These are phyloP conservation scores for Orthonychiurus folsomi DNA, from an alignment of 2,888 invertebrate genomes.

Conservation along the genomic window DNA sequence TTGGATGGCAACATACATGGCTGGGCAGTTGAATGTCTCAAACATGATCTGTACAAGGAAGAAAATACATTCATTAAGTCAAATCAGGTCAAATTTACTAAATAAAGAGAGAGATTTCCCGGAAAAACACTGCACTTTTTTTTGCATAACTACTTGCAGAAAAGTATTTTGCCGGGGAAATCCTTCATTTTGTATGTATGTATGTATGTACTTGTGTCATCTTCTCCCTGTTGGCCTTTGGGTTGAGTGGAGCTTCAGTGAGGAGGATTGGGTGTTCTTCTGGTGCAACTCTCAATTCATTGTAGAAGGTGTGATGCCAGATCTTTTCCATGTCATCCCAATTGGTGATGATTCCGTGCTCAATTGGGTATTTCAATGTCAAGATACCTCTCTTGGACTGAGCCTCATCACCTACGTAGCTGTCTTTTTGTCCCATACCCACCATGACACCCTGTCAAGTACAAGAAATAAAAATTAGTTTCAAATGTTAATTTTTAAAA, in stretches of 20 bases:
- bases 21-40: conserved; percentile 85
- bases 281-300: conserved; percentile 89
- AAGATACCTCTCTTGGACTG: conserved; percentile 62
- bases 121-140: too few species aligned
- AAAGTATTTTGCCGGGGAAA: too few species aligned
- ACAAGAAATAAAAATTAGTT: too few species aligned
- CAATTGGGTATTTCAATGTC: conserved; percentile 50
- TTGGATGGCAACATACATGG: conserved; percentile 91
- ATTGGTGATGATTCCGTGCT: conserved; percentile 77
- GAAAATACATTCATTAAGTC: not conserved
- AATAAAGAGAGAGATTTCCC: too few species aligned
- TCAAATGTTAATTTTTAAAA: too few species aligned
- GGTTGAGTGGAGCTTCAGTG: conserved; percentile 88
- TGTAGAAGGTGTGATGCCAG: conserved; percentile 99
- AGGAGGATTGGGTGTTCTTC: conserved; percentile 89
- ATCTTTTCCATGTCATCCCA: conserved; percentile 99
- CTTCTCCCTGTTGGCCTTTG: conserved; percentile 91
- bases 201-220: conserved; percentile 68
- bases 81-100: not conserved
- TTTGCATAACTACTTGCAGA: too few species aligned
- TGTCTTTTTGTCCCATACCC: conserved; percentile 97
- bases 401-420: conserved; percentile 92
- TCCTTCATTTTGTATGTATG: too few species aligned
- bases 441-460: too few species aligned
- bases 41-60: conserved; percentile 63